Base-by-base conservation (phyloP, 2,113 vertebrate species). In the Gavia stellata region DNA sequence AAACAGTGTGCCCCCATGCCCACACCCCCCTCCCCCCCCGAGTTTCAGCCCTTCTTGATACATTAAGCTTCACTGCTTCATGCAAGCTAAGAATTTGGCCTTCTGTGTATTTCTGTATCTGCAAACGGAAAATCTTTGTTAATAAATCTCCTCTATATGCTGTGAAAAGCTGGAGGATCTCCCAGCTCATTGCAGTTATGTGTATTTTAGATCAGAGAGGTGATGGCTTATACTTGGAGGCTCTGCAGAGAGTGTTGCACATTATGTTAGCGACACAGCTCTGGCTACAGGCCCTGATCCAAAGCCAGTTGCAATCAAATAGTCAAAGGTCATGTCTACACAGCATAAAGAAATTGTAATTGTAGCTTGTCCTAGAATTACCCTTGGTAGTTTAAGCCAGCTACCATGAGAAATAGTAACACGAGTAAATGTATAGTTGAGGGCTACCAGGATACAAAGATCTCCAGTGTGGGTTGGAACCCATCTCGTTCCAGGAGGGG, bases 281-380 rank as follows among this genome's bases (percentile, higher is more conserved):
- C 94, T 97, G 96, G 92, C 96, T 93, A 2, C 6, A 2, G 71
- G 87, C 95, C 95, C 95, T 96, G 96, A 82, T 85, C 84, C 91
- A 94, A 80, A 94, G 95, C 95, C 96, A 95, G 86, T 63, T 91
- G 83, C 86, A 90, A 91, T 91, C 91, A 94, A 92, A 75, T 58
- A 87, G 94, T 77, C 96, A 96, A 95, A 96, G 96, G 96, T 96
- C 96, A 45, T 80, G 94, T 96, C 94, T 95, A 88, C 90, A 94
- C 62, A 80, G 81, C 78, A 96, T 90, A 88, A 88, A 96, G 74
- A 83, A 95, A 81, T 47, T 86, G 90, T 92, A 94, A 86, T 55
- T 90, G 88, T 78, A 96, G 79, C 72, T 86, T 93, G 95, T 96
- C 96, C 94, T 96, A 94, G 90, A 88, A 92, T 95, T 96, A 97